phyloP scores from a whole-genome alignment of 2,888 invertebrate genomes.

The Pachliopta kotzebuea region DNA sequence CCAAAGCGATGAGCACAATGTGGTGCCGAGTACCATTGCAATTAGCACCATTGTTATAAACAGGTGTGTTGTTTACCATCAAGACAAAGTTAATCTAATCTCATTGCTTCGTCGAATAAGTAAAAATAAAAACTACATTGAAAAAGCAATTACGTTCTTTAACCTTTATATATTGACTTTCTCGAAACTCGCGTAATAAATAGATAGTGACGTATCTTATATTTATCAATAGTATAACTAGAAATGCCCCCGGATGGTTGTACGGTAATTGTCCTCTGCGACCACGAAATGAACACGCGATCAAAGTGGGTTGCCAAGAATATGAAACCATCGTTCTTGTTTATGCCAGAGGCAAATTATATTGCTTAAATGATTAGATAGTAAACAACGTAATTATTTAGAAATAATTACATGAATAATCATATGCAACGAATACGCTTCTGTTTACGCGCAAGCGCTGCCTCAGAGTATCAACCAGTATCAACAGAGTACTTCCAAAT shows the following conservation, averaged over 20 bases:
- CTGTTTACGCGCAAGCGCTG: not conserved
- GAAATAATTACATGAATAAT: not conserved
- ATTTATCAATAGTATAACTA: slow-evolving; percentile 3
- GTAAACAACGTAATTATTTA: slow-evolving; percentile 4
- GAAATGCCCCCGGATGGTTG: not conserved
- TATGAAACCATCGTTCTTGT: slow-evolving; percentile 2
- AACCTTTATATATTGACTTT: not conserved
- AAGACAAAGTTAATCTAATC: no score
- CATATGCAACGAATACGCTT: not conserved
- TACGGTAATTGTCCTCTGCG: slow-evolving; percentile 16
- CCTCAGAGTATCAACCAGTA: not conserved
- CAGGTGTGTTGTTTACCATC: no score
- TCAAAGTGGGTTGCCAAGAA: slow-evolving; percentile 18
- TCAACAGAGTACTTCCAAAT: not conserved
- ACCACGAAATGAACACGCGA: slow-evolving; percentile 9
- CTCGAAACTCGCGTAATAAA: slow-evolving; percentile 1
- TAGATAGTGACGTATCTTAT: not conserved
- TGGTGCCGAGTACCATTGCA: no score
- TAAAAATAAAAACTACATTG: no score
- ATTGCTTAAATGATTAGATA: slow-evolving; percentile 9
- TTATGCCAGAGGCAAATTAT: not conserved
- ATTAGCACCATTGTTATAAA: no score
- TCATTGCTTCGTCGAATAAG: not conserved
- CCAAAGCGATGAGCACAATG: no score
- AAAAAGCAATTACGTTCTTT: not conserved